Evolutionary conservation across 2,888 invertebrate genomes (phyloP), one percentile per base, ranked within the genome.

Genomic region (Loripinus fragilis): DNA sequence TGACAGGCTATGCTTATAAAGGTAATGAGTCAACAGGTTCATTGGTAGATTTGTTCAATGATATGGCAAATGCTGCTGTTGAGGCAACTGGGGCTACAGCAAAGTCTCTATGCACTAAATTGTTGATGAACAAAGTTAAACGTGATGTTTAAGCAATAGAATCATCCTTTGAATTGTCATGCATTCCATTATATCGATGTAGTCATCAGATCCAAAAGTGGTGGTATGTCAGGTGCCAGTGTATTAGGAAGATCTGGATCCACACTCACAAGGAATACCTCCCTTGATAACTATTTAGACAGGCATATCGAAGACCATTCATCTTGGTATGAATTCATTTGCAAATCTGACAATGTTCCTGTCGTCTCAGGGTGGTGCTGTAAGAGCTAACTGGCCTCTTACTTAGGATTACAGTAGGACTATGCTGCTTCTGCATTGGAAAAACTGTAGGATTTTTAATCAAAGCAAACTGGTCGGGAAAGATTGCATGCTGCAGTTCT

Each of bases 11-110:
- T 76, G 76, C 80, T 5, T 87, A 85, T 42, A 86, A 87, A 76
- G 85, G 87, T 7, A 83, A 85, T 66, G 55, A 85, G 38, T 45
- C 77, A 15, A 85, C 80, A 60, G 86, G 86, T 12, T 80, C 81
- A 48, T 20, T 77, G 25, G 41, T 52, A 33, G 78, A 86, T 38
- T 25, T 85, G 12, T 83, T 78, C 52, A 48, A 67, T 67, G 74
- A 67, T 33, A 64, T 69, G 66, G 66, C 35, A 35, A 73, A 15
- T 38, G 1, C 25, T 0, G 33, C 30, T 48, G 70, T 1, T 20
- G 66, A 41, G 2, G 17, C 35, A 17, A 55, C 71, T 38, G n/a
- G n/a, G n/a, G n/a, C n/a, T n/a, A 12, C 38, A 38, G 7, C 38
- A 38, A 83, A 81, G 52, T 69, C 74, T 15, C 23, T 81, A 10